Base-by-base conservation (phyloP, 2,797 vertebrate genomes). In the Taeniopygia guttata region DNA sequence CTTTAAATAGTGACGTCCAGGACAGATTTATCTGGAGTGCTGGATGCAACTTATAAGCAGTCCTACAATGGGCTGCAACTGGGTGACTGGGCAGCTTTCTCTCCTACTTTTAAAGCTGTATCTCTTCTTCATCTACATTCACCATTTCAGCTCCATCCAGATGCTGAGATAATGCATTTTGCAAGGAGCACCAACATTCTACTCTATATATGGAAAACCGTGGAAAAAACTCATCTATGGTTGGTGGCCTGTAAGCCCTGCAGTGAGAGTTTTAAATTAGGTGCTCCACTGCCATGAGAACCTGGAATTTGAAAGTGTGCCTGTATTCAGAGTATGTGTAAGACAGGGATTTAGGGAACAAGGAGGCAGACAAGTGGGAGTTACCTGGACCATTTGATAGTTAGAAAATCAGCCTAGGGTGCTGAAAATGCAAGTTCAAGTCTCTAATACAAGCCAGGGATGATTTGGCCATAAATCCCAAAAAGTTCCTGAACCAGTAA, bases 1-100 rank as follows among this genome's bases (percentile, higher is more conserved):
- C 95, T 95, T 96, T 95, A 96, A 94, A 93, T 84, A 84, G 74
- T 93, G 88, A 95, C 45, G 10, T 59, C 55, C 90, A 91, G 91
- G 85, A 63, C 86, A 95, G 92, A 76, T 90, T 94, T 94, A 92
- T 76, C 70, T 19, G 67, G 63, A 90, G 55, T 66, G 54, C 54
- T 86, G 59, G 32, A 22, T 91, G 67, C 34, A 82, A 79, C 29
- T 82, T 70, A 38, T 20, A 58, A 86, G n/a, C 69, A 78, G 6
- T 42, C 54, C 48, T 46, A 7, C 60, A 55, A 26, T 30, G 52
- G 73, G 63, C 9, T 91, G 80, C n/a, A 82, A 52, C 29, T 64
- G 58, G 5, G 73, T 91, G 79, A 48, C 46, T 55, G 66, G 54
- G 34, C 17, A 76, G 43, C 43, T 69, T 94, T 66, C 49, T 78